These are phyloP conservation scores for Melanotaenia maccullochi DNA, from an alignment of 2,797 vertebrate genomes.

Conservation along the genomic window DNA sequence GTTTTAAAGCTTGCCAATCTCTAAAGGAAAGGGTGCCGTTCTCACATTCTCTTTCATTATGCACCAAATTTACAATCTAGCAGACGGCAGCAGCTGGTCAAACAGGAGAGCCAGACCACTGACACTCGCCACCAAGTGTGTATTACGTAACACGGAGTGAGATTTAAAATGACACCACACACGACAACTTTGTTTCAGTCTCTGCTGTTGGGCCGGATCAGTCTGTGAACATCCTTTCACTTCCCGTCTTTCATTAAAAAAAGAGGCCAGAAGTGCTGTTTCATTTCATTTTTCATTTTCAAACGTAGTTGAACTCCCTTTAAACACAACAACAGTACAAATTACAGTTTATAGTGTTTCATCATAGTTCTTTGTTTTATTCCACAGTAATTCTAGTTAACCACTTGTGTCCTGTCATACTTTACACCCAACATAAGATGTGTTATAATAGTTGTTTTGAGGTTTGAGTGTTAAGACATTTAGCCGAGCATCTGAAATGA, in stretches of 20 bases:
- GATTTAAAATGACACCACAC: constrained; percentile 3
- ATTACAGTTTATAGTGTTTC: background rate
- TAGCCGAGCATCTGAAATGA: too few relatives aligned
- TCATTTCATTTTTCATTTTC: constrained; percentile 4
- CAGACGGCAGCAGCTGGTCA: background rate
- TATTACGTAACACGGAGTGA: background rate
- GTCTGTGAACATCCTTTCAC: constrained; percentile 13
- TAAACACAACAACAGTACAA: background rate
- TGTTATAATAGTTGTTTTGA: too few relatives aligned
- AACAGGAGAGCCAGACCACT: background rate
- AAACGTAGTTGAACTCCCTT: background rate
- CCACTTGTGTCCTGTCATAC: too few relatives aligned
- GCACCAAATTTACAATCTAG: background rate
- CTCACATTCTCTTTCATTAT: background rate
- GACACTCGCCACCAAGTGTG: background rate
- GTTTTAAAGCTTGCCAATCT: background rate
- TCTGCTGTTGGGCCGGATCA: constrained; percentile 1
- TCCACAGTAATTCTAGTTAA: background rate
- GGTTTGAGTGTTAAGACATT: too few relatives aligned
- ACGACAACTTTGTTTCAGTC: background rate
- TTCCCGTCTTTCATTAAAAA: constrained; percentile 26
- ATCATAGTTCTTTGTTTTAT: background rate
- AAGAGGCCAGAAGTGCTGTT: constrained; percentile 36
- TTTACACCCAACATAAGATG: too few relatives aligned
- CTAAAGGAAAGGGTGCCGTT: background rate